Percentiles rank a stretch among this genome's conserved stretches.
These are phyloP conservation scores for Nesoenas mayeri DNA, from an alignment of 2,113 vertebrate species.

Conservation along the genomic window DNA sequence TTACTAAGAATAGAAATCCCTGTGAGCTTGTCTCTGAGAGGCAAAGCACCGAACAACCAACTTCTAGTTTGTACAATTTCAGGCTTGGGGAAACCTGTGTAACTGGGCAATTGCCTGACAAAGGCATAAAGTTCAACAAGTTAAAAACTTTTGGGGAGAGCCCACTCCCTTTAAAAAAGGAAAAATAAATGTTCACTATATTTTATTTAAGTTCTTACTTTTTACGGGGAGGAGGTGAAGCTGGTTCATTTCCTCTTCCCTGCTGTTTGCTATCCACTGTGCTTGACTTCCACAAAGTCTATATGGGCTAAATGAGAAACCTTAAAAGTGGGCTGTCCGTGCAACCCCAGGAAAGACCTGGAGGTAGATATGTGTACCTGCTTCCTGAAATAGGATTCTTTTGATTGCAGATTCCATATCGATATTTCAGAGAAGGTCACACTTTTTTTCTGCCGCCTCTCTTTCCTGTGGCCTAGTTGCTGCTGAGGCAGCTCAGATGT, in stretches of 20 bases:
- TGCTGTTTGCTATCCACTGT: background rate
- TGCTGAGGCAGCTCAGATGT: background rate
- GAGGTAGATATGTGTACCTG: background rate
- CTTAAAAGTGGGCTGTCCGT: background rate
- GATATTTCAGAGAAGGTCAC: background rate
- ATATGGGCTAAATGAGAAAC: background rate
- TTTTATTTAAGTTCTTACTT: too few species aligned
- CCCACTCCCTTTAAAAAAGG: background rate
- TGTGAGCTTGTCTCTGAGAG: background rate
- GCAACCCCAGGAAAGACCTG: background rate
- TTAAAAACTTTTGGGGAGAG: background rate
- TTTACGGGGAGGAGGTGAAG: background rate
- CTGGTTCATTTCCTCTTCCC: background rate
- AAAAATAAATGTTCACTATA: too few species aligned
- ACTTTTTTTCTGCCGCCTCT: background rate
- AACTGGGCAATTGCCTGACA: background rate
- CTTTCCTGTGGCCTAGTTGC: background rate
- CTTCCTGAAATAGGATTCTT: background rate
- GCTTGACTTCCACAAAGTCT: background rate
- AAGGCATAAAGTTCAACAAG: background rate
- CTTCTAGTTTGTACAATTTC: background rate
- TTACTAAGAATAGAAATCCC: background rate
- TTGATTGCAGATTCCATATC: background rate
- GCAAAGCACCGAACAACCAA: background rate
- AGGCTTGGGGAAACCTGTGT: background rate